Conservation (phyloP, 2,113 vertebrate species). For the Protomyctophum bolini region DNA sequence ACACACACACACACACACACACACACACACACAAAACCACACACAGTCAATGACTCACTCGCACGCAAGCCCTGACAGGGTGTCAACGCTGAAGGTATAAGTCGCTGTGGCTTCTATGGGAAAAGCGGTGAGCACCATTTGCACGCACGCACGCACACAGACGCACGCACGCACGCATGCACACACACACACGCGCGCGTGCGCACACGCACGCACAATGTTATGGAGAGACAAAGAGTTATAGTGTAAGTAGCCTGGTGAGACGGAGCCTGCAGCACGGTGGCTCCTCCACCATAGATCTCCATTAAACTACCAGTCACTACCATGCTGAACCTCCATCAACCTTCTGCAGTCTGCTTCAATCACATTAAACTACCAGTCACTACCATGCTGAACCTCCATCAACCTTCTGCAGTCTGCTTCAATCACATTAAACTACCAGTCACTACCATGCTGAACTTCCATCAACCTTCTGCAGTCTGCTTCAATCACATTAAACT, state of each 20-base stretch:
- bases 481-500: too few relatives aligned
- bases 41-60: background rate
- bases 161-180: background rate
- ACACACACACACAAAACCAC: conserved; percentile 2
- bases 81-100: conserved; percentile 4
- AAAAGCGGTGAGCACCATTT: background rate
- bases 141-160: background rate
- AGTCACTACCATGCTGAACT: too few relatives aligned
- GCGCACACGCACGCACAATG: conserved; percentile 3
- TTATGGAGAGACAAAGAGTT: conserved; percentile 46
- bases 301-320: conserved; percentile 44
- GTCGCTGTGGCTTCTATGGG: background rate
- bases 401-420: too few relatives aligned
- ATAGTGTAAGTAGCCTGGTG: conserved; percentile 49
- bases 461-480: too few relatives aligned
- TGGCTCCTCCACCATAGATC: conserved; percentile 26
- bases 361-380: conserved; percentile 11
- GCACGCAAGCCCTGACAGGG: conserved; percentile 11
- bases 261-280: conserved; percentile 41
- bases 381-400: conserved; percentile 46
- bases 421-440: too few relatives aligned
- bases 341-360: too few relatives aligned
- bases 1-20: conserved; percentile 1
- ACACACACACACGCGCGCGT: too few relatives aligned
- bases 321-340: conserved; percentile 43